These are phyloP conservation scores for Nomada hirtipes DNA, from an alignment of 2,888 invertebrate species.

Conservation along the genomic window DNA sequence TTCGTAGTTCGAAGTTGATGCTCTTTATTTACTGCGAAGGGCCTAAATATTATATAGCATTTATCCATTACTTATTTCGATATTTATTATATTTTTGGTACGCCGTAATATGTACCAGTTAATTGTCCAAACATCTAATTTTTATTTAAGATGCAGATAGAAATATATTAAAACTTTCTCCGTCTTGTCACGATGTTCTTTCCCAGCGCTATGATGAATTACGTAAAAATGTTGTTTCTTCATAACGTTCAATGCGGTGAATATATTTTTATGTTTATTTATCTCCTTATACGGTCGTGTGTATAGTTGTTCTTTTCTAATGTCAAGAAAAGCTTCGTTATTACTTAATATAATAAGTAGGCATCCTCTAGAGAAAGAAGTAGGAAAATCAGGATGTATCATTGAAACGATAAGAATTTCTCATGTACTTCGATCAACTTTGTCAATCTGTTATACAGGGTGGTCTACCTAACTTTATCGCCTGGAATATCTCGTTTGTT, in stretches of 20 bases:
- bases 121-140: neutral
- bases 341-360: slow-evolving; percentile 7
- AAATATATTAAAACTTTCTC: slow-evolving; percentile 1
- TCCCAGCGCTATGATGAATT: neutral
- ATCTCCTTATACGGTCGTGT: slow-evolving; percentile 3
- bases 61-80: slow-evolving; percentile 26
- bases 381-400: neutral
- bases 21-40: neutral
- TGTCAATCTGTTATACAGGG: neutral
- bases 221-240: neutral
- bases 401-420: neutral
- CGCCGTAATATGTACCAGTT: neutral
- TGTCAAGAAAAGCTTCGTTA: slow-evolving; percentile 2
- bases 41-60: slow-evolving; percentile 14
- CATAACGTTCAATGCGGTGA: neutral
- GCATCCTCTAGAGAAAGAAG: neutral
- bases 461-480: too few species aligned
- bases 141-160: neutral
- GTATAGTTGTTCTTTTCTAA: slow-evolving; percentile 10
- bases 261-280: neutral
- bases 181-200: neutral
- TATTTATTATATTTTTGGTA: slow-evolving; percentile 18
- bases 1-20: too few species aligned
- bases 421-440: neutral
- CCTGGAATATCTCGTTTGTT: too few species aligned